Percentiles rank a stretch among this genome's conserved stretches.
Conservation (phyloP, 2,888 invertebrate species). For the Notodonta dromedarius region DNA sequence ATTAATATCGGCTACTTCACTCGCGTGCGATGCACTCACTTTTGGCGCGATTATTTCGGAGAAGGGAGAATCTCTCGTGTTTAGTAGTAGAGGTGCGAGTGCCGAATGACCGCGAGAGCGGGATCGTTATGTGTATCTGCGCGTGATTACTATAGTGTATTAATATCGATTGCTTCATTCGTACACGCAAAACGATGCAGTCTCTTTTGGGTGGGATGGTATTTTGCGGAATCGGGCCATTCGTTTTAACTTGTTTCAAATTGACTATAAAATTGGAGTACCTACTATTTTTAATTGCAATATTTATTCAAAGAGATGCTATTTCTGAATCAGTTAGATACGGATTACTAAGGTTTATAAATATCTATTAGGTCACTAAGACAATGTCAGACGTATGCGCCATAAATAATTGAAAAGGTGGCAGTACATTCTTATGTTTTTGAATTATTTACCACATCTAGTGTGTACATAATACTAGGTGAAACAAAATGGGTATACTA, state of each 20-base stretch:
- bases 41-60: conserved; percentile 7
- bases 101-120: neutral
- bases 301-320: no score
- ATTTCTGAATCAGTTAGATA: no score
- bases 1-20: conserved; percentile 73
- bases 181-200: neutral
- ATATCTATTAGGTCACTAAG: no score
- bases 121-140: neutral
- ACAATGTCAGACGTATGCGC: neutral
- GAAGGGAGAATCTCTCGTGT: neutral
- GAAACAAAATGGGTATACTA: no score
- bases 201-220: neutral
- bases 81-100: neutral
- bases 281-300: no score
- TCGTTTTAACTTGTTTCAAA: no score
- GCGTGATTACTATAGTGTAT: neutral
- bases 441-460: neutral
- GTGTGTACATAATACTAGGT: neutral
- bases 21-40: conserved; percentile 22
- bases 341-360: no score
- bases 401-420: neutral
- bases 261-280: no score
- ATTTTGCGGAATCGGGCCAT: neutral
- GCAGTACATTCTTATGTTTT: neutral
- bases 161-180: conserved; percentile 2